Evolutionary conservation across 2,888 invertebrate species (phyloP), one percentile per base, ranked within the genome.

Genomic region (Ornithoptera priamus): DNA sequence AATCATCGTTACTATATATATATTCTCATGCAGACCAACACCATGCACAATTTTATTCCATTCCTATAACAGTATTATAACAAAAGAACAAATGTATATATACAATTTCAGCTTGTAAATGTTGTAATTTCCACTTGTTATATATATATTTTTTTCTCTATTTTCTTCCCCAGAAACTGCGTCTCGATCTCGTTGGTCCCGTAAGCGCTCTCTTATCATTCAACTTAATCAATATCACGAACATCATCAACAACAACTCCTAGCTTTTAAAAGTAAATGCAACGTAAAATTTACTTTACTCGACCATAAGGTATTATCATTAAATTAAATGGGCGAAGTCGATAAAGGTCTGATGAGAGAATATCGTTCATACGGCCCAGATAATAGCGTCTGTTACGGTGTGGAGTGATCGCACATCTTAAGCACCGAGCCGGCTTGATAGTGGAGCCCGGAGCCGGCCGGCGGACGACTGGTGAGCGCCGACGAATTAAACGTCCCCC

Each of bases 401-500:
- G 24, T 63, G 59, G 24, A 1, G 30, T 20, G 5, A 7, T 50
- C 39, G 46, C 20, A 42, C 18, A 65, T 62, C 42, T 56, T 20
- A 8, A 56, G 65, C 42, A 39, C 17, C 36, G 50, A 36, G 58
- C 57, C 64, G 64, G 64, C 53, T 59, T 53, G 63, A 69, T 65
- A 70, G 58, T 24, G 18, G 75, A 75, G 71, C 76, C 71, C 62
- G 58, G 72, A 74, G 79, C 76, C 76, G 74, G 73, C 70, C 74
- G 71, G 68, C 71, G 74, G 80, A 77, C 80, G 78, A 82, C 79
- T 80, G 77, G 76, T 81, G 81, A 85, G 85, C 80, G 78, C 77
- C 76, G 73, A 81, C 77, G 79, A 84, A 87, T 86, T 85, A 83
- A 86, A 81, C 81, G 78, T 80, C 80, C n/a, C 78, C 82, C 78